These are phyloP conservation scores for Aspidapion aeneum DNA, from an alignment of 2,888 invertebrate genomes.

Conservation along the genomic window DNA sequence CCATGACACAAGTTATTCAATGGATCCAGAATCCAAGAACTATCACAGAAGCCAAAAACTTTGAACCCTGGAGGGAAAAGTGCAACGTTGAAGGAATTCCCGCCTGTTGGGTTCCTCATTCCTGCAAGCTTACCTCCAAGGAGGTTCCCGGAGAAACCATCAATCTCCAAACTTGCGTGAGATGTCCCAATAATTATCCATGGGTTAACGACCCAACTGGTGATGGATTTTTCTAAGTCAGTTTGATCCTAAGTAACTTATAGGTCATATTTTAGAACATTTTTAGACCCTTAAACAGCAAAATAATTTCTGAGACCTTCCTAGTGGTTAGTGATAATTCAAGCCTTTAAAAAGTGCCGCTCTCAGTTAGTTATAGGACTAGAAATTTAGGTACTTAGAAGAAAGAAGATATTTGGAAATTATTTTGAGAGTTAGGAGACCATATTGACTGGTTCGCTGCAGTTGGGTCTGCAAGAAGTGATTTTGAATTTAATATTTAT, in stretches of 20 bases:
- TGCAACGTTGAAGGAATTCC: conserved; percentile 81
- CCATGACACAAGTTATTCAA: conserved; percentile 95
- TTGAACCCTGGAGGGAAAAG: conserved; percentile 94
- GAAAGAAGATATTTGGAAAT: background rate
- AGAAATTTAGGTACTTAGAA: too few species aligned
- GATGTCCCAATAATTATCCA: conserved; percentile 93
- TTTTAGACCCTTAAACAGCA: conserved; percentile 27
- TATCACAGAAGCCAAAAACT: conserved; percentile 80
- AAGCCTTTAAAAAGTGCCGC: conserved; percentile 29
- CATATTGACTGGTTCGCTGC: background rate
- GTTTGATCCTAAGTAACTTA: conserved; percentile 33
- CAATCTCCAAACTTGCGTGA: conserved; percentile 88
- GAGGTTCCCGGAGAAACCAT: conserved; percentile 93
- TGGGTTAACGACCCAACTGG: conserved; percentile 92
- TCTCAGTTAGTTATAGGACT: conserved; percentile 25
- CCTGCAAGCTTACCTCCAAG: conserved; percentile 88
- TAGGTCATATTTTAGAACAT: conserved; percentile 30
- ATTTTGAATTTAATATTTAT: conserved; percentile 43
- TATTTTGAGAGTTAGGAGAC: background rate
- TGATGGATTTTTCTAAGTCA: conserved; percentile 81
- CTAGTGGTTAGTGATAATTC: too few species aligned
- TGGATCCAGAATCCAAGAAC: conserved; percentile 94
- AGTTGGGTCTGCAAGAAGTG: conserved; percentile 21
- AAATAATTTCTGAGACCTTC: too few species aligned
- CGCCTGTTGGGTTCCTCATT: conserved; percentile 85